Base-by-base conservation (phyloP, 2,888 invertebrate genomes). In the Philaethria dido region DNA sequence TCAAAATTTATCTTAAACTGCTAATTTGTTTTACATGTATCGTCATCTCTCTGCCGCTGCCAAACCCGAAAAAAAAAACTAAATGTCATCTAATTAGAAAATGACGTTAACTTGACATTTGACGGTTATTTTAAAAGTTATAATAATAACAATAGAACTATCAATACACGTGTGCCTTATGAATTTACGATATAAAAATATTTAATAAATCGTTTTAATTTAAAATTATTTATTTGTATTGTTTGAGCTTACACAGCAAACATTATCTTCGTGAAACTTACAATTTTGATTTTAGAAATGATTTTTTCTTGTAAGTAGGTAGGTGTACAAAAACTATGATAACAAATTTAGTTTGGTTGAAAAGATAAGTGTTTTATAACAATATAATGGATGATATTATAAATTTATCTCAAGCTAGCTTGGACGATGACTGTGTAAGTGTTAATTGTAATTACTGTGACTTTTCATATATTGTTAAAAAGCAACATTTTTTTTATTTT, bases 341-440 rank as follows among this genome's bases (percentile, higher is more conserved):
- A 25, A 25, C 25, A 55, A 6, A 14, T 6, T 39, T 14, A 20
- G 5, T 20, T 55, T n/a, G 14, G 1, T 22, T 8, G n/a, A 55
- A 16, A 20, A 18, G 14, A 6, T 16, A 6, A 5, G 11, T 13
- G 3, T 2, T 36, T 54, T 5, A 11, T 6, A 14, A 18, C 36
- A 55, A 20, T 22, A 57, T 42, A 5, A 57, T 65, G 36, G 61
- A 50, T 2, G 68, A 64, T 44, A 52, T 71, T 60, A 70, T 75
- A 20, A 69, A 71, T 57, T 64, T 75, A 66, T 67, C 74, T 18
- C 72, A 74, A 39, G 72, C 11, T 16, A 20, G 20, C 11, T 20
- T 75, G 48, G 75, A 76, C 55, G 72, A 72, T 62, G 71, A 72
- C 54, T 69, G 72, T 66, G 75, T 75, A 70, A 73, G 72, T 61